Evolutionary conservation across 2,888 invertebrate species (phyloP).

Genomic region (Oxystoma pomonae): DNA sequence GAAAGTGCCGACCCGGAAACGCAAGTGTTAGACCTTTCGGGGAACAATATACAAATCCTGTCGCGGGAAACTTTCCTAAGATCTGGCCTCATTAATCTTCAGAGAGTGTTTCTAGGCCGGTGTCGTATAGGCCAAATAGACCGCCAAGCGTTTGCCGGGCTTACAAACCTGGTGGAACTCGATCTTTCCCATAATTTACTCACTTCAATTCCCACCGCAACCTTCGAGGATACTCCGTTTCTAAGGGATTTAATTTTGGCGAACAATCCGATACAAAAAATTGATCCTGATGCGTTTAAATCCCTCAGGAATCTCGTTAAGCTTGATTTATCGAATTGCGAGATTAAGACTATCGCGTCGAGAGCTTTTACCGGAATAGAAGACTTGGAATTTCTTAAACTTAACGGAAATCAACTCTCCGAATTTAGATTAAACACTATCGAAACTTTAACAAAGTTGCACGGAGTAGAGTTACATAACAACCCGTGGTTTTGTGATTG

Average conservation of each 20-base stretch:
- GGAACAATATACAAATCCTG: constrained; percentile 80
- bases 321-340: constrained; percentile 79
- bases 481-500: constrained; percentile 91
- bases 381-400: constrained; percentile 70
- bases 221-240: constrained; percentile 75
- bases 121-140: constrained; percentile 86
- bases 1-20: constrained; percentile 83
- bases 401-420: constrained; percentile 76
- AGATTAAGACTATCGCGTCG: constrained; percentile 72
- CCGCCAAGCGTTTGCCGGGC: constrained; percentile 75
- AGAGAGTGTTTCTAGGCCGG: constrained; percentile 77
- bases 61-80: constrained; percentile 78
- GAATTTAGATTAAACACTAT: constrained; percentile 70
- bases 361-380: constrained; percentile 74
- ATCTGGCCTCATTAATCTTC: constrained; percentile 79
- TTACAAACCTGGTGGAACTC: constrained; percentile 86
- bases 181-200: constrained; percentile 83
- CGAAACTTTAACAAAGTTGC: constrained; percentile 67
- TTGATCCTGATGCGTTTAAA: constrained; percentile 70
- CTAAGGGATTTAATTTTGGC: constrained; percentile 76
- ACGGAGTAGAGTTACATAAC: constrained; percentile 78
- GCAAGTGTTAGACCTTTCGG: constrained; percentile 86
- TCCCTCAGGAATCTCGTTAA: constrained; percentile 74
- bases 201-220: constrained; percentile 72
- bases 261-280: constrained; percentile 77